phyloP scores from a whole-genome alignment of 2,888 invertebrate species.

The Cerastoderma edule region DNA sequence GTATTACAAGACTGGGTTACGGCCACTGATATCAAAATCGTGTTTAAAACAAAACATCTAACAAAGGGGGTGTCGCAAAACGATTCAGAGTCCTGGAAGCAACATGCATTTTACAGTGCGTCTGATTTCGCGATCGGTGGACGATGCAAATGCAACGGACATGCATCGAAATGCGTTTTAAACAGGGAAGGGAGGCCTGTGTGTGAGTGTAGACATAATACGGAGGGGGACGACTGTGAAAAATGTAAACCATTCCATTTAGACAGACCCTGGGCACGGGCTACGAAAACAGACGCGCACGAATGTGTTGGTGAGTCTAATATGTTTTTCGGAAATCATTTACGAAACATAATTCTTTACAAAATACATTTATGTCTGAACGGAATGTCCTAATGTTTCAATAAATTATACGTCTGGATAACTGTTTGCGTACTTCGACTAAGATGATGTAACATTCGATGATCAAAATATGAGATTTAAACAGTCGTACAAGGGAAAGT shows the following conservation, averaged over 20 bases:
- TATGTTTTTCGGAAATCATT: not conserved
- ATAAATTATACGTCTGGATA: no score
- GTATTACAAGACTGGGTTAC: conserved; percentile 99
- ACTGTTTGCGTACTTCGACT: no score
- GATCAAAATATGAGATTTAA: no score
- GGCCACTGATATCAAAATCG: conserved; percentile 96
- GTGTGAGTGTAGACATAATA: conserved; percentile 99
- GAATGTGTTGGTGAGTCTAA: conserved; percentile 97
- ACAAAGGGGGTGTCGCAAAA: conserved; percentile 44
- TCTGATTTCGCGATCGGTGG: conserved; percentile 98
- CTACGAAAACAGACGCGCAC: conserved; percentile 96
- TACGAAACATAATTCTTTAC: no score
- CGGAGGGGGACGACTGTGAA: conserved; percentile 99
- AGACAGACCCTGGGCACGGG: conserved; percentile 99
- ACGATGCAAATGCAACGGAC: conserved; percentile 99
- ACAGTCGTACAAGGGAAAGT: no score
- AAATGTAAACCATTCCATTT: conserved; percentile 99
- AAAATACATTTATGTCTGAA: no score
- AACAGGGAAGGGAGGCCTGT: conserved; percentile 86
- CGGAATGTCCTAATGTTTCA: no score
- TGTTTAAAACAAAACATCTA: conserved; percentile 78
- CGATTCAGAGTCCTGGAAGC: conserved; percentile 66
- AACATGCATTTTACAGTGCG: conserved; percentile 87
- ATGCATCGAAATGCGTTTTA: conserved; percentile 93
- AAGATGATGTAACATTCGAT: no score